phyloP scores from a whole-genome alignment of 2,797 vertebrate species.

The Dromococcyx pavoninus region DNA sequence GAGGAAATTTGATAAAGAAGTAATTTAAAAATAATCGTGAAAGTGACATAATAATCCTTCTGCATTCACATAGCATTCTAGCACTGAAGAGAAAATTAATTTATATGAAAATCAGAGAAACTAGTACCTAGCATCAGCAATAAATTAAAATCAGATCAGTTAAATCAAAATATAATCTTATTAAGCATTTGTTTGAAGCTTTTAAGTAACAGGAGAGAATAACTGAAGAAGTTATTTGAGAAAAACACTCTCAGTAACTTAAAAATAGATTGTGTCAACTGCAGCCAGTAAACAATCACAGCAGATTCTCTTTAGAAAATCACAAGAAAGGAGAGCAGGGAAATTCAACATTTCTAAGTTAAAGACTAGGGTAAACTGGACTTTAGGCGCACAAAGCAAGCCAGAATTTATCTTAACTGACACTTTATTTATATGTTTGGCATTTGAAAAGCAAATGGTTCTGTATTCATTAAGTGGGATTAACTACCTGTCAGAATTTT shows the following conservation, averaged over 20 bases:
- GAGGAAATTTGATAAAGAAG: neutral
- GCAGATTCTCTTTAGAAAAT: neutral
- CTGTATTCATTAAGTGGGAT: neutral
- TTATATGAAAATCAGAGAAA: neutral
- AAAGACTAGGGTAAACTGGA: neutral
- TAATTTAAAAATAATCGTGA: neutral
- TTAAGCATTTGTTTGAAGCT: neutral
- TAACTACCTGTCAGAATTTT: constrained; percentile 40
- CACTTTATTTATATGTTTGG: neutral
- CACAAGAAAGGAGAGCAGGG: neutral
- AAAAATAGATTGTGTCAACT: neutral
- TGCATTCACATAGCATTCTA: neutral
- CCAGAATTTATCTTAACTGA: neutral
- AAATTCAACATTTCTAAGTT: neutral
- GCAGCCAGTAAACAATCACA: neutral
- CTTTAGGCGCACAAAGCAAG: neutral
- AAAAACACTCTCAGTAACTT: neutral
- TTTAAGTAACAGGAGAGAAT: neutral
- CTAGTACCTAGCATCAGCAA: neutral
- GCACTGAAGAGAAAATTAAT: neutral
- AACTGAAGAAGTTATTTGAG: neutral
- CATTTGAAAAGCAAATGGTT: neutral
- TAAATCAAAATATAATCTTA: neutral
- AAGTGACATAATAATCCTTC: neutral
- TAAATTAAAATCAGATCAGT: neutral